Evolutionary conservation across 2,113 vertebrate genomes (phyloP).

Genomic region (Tor tambroides): DNA sequence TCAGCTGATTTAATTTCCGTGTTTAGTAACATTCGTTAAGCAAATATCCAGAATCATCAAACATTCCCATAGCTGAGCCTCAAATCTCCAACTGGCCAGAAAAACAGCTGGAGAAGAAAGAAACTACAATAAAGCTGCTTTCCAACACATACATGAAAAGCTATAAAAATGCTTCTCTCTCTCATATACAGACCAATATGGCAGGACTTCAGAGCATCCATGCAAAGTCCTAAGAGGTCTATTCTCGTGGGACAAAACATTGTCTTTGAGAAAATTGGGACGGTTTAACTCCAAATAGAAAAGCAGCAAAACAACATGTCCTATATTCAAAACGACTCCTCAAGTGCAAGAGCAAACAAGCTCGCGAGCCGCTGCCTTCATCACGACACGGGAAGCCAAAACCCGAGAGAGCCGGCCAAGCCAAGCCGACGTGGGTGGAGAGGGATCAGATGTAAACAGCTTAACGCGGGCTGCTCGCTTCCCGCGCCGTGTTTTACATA

Average conservation of each 20-base stretch:
- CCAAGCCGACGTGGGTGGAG: slow-evolving; percentile 27
- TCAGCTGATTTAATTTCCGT: slow-evolving; percentile 3
- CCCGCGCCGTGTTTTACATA: slow-evolving; percentile 66
- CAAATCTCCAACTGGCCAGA: neutral
- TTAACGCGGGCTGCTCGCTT: neutral
- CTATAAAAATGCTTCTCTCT: slow-evolving; percentile 23
- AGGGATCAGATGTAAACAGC: slow-evolving; percentile 43
- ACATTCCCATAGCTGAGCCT: neutral
- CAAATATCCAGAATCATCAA: neutral
- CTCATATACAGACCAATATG: slow-evolving; percentile 13
- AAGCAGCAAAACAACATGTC: neutral
- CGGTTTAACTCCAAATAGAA: slow-evolving; percentile 28
- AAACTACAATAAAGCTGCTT: slow-evolving; percentile 7
- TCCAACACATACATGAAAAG: slow-evolving; percentile 37
- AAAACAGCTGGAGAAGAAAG: slow-evolving; percentile 21
- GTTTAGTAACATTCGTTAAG: neutral
- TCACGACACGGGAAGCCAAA: slow-evolving; percentile 26
- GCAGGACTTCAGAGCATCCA: slow-evolving; percentile 31
- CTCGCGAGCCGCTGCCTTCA: neutral
- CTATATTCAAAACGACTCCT: slow-evolving; percentile 2
- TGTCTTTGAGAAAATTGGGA: slow-evolving; percentile 21
- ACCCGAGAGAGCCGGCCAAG: slow-evolving; percentile 14
- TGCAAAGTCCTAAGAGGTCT: neutral
- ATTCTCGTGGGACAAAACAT: slow-evolving; percentile 1
- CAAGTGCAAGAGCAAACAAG: neutral